phyloP scores from a whole-genome alignment of 2,797 vertebrate genomes.

The Sternarchorhynchus goeldii region DNA sequence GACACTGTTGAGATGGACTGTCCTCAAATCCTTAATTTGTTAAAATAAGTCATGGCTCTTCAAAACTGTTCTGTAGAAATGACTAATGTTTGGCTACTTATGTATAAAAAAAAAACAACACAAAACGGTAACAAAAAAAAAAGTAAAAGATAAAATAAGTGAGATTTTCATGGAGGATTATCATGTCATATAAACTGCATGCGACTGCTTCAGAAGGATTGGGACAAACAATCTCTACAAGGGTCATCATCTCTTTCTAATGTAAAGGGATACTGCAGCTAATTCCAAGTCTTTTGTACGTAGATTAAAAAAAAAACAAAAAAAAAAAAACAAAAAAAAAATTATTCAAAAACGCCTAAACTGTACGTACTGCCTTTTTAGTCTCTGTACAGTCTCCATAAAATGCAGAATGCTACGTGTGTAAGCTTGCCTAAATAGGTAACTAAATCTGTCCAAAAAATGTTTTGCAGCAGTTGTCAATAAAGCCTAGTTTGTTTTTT shows the following conservation, averaged over 20 bases:
- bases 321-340: slow-evolving; percentile 9
- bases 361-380: slow-evolving; percentile 84
- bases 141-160: slow-evolving; percentile 30
- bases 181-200: slow-evolving; percentile 79
- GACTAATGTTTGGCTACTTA: slow-evolving; percentile 65
- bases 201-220: slow-evolving; percentile 79
- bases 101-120: slow-evolving; percentile 56
- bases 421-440: slow-evolving; percentile 99
- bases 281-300: slow-evolving; percentile 88
- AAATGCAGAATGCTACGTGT: slow-evolving; percentile 97
- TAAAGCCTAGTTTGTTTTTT: slow-evolving; percentile 99
- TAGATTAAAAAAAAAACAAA: slow-evolving; percentile 79
- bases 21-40: slow-evolving; percentile 84
- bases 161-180: slow-evolving; percentile 70
- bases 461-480: slow-evolving; percentile 99
- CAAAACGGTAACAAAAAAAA: slow-evolving; percentile 50
- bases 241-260: slow-evolving; percentile 81
- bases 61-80: slow-evolving; percentile 64
- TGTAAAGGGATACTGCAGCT: slow-evolving; percentile 99
- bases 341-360: slow-evolving; percentile 69
- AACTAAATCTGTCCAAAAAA: slow-evolving; percentile 96
- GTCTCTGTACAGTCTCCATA: slow-evolving; percentile 94
- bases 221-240: slow-evolving; percentile 85
- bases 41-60: slow-evolving; percentile 68
- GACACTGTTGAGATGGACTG: slow-evolving; percentile 94